Conservation (phyloP, 2,797 vertebrate species). For the Acipenser ruthenus region DNA sequence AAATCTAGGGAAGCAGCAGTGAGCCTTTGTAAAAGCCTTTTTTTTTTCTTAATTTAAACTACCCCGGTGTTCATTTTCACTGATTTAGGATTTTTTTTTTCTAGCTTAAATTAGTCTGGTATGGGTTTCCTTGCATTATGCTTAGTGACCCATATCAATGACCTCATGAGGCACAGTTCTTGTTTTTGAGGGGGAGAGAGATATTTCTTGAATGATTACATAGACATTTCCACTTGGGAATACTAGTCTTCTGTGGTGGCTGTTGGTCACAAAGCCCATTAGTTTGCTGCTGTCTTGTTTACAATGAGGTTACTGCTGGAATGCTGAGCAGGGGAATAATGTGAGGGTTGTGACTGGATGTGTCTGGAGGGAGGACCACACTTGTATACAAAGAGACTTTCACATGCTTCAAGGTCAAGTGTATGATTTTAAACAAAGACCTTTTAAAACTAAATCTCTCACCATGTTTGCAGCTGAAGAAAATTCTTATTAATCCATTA, state of each 20-base stretch:
- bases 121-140: constrained; percentile 24
- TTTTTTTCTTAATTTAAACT: constrained; percentile 30
- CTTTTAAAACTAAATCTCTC: too few species aligned
- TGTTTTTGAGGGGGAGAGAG: constrained; percentile 26
- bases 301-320: constrained; percentile 9
- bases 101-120: constrained; percentile 10
- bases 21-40: too few species aligned
- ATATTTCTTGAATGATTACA: constrained; percentile 33
- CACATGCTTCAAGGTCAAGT: constrained; percentile 2
- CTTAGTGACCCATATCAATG: constrained; percentile 20
- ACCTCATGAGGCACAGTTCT: not conserved
- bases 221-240: constrained; percentile 35
- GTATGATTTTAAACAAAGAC: not conserved
- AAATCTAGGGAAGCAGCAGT: too few species aligned
- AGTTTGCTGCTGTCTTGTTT: constrained; percentile 43
- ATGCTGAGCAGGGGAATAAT: constrained; percentile 5
- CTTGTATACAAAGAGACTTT: constrained; percentile 7
- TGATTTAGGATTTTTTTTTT: not conserved
- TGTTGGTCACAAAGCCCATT: constrained; percentile 11
- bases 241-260: constrained; percentile 38
- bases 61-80: too few species aligned
- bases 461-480: too few species aligned
- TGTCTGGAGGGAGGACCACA: not conserved
- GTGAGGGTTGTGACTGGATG: not conserved
- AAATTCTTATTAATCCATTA: too few species aligned